Base-by-base conservation (phyloP, 2,888 invertebrate species). In the Dryocosmus kuriphilus region DNA sequence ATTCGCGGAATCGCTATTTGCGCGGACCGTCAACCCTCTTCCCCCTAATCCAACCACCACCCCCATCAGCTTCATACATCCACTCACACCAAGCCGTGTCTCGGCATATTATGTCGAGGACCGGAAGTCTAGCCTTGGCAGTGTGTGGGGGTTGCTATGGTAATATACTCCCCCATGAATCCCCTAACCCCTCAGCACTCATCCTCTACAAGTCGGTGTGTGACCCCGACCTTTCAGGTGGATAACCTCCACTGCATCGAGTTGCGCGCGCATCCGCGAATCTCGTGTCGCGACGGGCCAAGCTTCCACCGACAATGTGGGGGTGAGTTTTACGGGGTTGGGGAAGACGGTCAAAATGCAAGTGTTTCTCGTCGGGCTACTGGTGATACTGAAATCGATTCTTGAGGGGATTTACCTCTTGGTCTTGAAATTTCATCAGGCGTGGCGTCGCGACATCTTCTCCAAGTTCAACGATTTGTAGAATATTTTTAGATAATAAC, bases 191-290 rank as follows among this genome's bases (percentile, higher is more conserved):
- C 38, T 0, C 63, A n/a, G 27, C 35, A 35, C 60, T 67, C 80
- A 78, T 51, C 78, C 76, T 77, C 85, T 85, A 82, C 87, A 87
- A 87, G 87, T 87, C 88, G 88, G 87, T 89, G 89, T 89, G 87
- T 91, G 91, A 91, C 91, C 91, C 91, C 91, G 91, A 91, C 91
- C 91, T 91, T 91, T 90, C 91, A 90, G 91, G 91, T 91, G 90
- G 91, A 91, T 91, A 90, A 91, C 91, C 91, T 90, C 91, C 90
- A 91, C 91, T 90, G 90, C 91, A 89, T 85, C 89, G 86, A 81
- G 82, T 79, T 88, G 89, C 90, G 90, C 88, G 88, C 90, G 89
- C 89, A 87, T 78, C 77, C 74, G 78, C 77, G 78, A 82, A 82
- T 83, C 83, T 83, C 84, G 85, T 82, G 86, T 86, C 88, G 78